Conservation (phyloP, 2,113 vertebrate genomes). For the Mesocricetus auratus region DNA sequence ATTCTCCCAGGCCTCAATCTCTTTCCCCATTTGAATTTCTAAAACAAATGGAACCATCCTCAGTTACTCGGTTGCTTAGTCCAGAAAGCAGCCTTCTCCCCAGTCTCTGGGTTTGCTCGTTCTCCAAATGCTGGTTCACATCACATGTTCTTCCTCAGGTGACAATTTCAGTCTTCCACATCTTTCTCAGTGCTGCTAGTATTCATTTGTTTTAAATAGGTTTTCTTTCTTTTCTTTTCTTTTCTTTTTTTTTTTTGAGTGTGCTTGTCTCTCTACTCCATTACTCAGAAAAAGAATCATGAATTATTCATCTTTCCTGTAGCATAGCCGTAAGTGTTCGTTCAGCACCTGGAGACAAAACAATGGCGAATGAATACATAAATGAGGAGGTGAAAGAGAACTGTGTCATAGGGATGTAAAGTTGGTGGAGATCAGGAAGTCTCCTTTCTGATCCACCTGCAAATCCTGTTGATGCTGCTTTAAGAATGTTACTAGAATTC, state of each 20-base stretch:
- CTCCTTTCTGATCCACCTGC: neutral
- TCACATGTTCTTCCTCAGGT: neutral
- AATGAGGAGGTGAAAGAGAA: neutral
- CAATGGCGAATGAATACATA: neutral
- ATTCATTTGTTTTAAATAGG: neutral
- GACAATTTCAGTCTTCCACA: neutral
- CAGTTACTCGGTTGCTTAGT: neutral
- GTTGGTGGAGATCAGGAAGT: neutral
- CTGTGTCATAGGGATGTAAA: neutral
- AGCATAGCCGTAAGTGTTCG: neutral
- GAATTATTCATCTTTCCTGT: neutral
- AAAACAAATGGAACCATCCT: neutral
- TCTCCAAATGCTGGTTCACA: neutral
- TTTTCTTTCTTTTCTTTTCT: neutral
- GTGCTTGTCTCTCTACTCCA: neutral
- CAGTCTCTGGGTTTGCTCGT: neutral
- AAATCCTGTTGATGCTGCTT: neutral
- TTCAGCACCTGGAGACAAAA: neutral
- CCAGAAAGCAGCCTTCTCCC: neutral
- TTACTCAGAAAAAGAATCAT: conserved; percentile 27
- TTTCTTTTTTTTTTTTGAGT: neutral
- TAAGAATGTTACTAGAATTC: neutral
- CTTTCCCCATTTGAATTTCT: neutral
- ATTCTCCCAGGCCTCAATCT: neutral
- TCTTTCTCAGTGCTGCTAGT: neutral